Conservation (phyloP, 2,113 vertebrate genomes). For the Paramisgurnus dabryanus region DNA sequence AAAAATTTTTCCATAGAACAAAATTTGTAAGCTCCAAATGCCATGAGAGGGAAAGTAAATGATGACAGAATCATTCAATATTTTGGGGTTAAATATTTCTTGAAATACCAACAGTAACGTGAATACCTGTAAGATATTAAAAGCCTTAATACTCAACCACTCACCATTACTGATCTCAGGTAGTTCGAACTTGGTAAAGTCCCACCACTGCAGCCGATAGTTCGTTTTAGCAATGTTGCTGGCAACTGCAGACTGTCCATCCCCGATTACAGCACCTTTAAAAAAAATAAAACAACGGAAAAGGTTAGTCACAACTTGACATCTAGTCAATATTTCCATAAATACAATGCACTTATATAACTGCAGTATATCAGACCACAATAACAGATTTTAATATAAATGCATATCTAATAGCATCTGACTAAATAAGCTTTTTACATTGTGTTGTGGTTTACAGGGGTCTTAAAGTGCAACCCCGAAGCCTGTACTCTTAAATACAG, state of each 20-base stretch:
- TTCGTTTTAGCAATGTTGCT: slow-evolving; percentile 99
- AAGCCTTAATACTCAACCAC: neutral
- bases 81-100: too few species aligned
- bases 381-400: neutral
- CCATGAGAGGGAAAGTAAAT: too few species aligned
- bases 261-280: slow-evolving; percentile 93
- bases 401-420: neutral
- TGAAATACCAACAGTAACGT: neutral
- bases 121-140: neutral
- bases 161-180: slow-evolving; percentile 98
- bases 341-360: too few species aligned
- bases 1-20: too few species aligned
- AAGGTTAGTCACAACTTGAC: neutral
- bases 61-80: too few species aligned
- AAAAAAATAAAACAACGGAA: neutral
- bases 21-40: too few species aligned
- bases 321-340: neutral
- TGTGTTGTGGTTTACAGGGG: neutral
- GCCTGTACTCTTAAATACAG: neutral
- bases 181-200: slow-evolving; percentile 97
- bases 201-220: slow-evolving; percentile 98
- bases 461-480: slow-evolving; percentile 4
- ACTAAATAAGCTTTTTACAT: neutral
- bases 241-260: slow-evolving; percentile 96
- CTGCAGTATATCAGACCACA: neutral